Conservation (phyloP, 2,888 invertebrate genomes). For the Agapostemon virescens region DNA sequence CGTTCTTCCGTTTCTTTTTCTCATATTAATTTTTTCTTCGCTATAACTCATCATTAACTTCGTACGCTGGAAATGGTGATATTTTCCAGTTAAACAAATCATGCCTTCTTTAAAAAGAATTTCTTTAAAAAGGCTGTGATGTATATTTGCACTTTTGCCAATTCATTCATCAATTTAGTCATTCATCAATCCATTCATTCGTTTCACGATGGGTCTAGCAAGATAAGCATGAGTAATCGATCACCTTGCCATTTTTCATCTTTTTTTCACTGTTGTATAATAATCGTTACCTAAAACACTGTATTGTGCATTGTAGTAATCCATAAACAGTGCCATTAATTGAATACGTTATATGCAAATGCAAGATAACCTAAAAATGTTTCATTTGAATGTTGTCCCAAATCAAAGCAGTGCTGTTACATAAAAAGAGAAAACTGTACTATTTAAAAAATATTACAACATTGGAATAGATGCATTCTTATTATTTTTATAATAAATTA, state of each 20-base stretch:
- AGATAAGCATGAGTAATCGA: background rate
- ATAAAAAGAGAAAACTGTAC: no score
- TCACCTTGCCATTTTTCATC: background rate
- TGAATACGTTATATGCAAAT: no score
- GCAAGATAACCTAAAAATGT: no score
- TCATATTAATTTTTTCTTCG: background rate
- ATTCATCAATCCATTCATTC: background rate
- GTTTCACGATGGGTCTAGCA: background rate
- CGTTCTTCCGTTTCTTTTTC: background rate
- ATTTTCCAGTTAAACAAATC: constrained; percentile 1
- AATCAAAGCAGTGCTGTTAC: no score
- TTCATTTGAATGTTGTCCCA: no score
- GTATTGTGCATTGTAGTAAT: no score
- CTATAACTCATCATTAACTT: background rate
- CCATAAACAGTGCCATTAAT: no score
- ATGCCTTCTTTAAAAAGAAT: no score
- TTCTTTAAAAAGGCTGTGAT: background rate
- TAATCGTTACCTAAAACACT: background rate
- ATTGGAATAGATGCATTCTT: no score
- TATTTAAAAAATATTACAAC: no score
- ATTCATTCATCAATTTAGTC: constrained; percentile 3
- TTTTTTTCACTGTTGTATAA: background rate
- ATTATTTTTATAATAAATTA: no score
- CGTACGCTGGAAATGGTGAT: background rate
- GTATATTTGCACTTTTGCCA: background rate